A percentile compares a stretch with the other conserved stretches of the same genome.
Evolutionary conservation across 2,797 vertebrate genomes (phyloP).

Genomic region (Rhinatrema bivittatum): DNA sequence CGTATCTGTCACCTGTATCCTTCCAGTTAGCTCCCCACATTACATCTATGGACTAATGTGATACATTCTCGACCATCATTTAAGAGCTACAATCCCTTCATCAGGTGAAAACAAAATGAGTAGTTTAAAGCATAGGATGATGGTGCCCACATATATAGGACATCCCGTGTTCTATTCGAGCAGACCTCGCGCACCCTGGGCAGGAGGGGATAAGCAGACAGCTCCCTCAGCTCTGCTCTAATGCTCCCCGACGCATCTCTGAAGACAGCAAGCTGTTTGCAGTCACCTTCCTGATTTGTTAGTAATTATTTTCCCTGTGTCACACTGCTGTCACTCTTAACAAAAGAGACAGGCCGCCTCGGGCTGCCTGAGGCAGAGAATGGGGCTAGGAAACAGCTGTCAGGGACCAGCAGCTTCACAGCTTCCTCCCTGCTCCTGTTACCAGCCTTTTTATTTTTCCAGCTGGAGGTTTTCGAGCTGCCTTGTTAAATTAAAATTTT

Average conservation of each 20-base stretch:
- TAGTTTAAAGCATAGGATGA: too few species aligned
- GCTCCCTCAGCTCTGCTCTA: conserved; percentile 69
- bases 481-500: conserved; percentile 26
- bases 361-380: conserved; percentile 66
- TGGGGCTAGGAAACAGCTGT: conserved; percentile 48
- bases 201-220: too few species aligned
- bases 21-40: too few species aligned
- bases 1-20: too few species aligned
- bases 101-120: too few species aligned
- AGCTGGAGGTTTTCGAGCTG: conserved; percentile 47
- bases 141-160: too few species aligned
- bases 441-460: conserved; percentile 25
- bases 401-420: conserved; percentile 53
- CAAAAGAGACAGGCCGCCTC: conserved; percentile 74
- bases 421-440: conserved; percentile 45
- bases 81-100: too few species aligned
- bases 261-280: conserved; percentile 96
- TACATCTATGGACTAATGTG: too few species aligned
- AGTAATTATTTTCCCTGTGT: conserved; percentile 99
- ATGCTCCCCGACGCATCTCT: conserved; percentile 96
- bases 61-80: too few species aligned
- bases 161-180: too few species aligned
- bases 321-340: conserved; percentile 96
- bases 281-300: conserved; percentile 98
- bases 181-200: too few species aligned